Base-by-base conservation (phyloP, 2,888 invertebrate species). In the Galerucella nymphaeae region DNA sequence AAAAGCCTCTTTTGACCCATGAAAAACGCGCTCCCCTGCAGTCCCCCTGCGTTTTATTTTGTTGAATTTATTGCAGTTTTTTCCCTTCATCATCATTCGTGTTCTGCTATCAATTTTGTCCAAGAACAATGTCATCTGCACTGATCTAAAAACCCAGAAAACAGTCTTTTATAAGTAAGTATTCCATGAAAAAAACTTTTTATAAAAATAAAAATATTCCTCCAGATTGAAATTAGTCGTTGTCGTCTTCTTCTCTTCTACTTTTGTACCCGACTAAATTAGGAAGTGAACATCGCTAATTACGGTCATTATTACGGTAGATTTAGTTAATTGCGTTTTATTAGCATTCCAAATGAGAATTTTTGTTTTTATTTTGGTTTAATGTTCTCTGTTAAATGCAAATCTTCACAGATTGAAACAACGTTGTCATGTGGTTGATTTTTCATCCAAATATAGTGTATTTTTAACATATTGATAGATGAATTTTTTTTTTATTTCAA, bases 321-420 rank as follows among this genome's bases (percentile, higher is more conserved):
- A 74, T 74, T 74, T 68, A 53, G 66, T 59, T 71, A 71, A 74
- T 71, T 74, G 71, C 71, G 69, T 74, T 73, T 71, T 65, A 74
- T 74, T 74, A 71, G 74, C 68, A 71, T 74, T 71, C 68, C 71
- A 65, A 74, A 71, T 74, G 65, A 55, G 65, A 38, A 50, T 58
- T 73, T 70, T 68, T 65, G 14, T 64, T 48, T 62, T 66, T 59
- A 53, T 69, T 71, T 23, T 30, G 13, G 18, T 70, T 20, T 59
- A 16, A 61, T 41, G 41, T 38, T 41, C 13, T 62, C 38, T 9
- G 16, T 50, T 18, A 42, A 66, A 67, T 30, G 58, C 45, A 58
- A 67, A 67, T 59, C 23, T 58, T 67, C 23, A 45, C 14, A 45
- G 59, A 59, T 45, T 45, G 2, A 38, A 30, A 30, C 59, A 8